phyloP scores from a whole-genome alignment of 2,113 vertebrate genomes.

The Dermatemys mawii region DNA sequence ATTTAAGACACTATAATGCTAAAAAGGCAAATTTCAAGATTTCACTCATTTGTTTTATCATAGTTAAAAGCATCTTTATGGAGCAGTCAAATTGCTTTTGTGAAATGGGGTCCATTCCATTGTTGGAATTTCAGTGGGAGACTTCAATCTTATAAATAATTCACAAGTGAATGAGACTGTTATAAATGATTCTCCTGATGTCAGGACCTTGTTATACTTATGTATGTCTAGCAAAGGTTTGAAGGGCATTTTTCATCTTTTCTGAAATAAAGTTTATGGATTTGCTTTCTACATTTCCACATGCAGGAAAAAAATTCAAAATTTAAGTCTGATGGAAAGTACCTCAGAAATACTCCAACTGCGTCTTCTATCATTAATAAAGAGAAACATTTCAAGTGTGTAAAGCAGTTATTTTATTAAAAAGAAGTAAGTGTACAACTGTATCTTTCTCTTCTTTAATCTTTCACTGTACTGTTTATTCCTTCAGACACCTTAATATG shows the following conservation, averaged over 20 bases:
- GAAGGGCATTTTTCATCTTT: slow-evolving; percentile 20
- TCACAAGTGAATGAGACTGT: slow-evolving; percentile 13
- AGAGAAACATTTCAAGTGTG: slow-evolving; percentile 6
- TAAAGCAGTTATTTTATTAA: background rate
- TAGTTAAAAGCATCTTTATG: slow-evolving; percentile 25
- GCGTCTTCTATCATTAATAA: slow-evolving; percentile 30
- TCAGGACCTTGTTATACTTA: slow-evolving; percentile 45
- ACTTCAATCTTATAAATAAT: slow-evolving; percentile 22
- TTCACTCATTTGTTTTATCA: background rate
- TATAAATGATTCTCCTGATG: slow-evolving; percentile 37
- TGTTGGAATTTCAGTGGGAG: slow-evolving; percentile 17
- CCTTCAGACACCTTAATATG: slow-evolving; percentile 53
- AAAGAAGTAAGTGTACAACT: background rate
- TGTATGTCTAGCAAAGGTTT: slow-evolving; percentile 37
- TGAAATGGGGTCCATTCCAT: background rate
- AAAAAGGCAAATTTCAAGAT: slow-evolving; percentile 25
- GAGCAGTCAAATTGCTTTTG: slow-evolving; percentile 24
- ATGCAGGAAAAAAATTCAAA: background rate
- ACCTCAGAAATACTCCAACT: slow-evolving; percentile 10
- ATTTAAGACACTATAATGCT: background rate
- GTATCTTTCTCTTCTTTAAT: slow-evolving; percentile 25
- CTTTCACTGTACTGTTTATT: slow-evolving; percentile 42
- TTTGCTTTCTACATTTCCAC: background rate
- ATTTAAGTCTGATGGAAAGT: background rate
- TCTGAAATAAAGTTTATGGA: slow-evolving; percentile 3